Conservation (phyloP, 2,113 vertebrate species). For the Apus apus region DNA sequence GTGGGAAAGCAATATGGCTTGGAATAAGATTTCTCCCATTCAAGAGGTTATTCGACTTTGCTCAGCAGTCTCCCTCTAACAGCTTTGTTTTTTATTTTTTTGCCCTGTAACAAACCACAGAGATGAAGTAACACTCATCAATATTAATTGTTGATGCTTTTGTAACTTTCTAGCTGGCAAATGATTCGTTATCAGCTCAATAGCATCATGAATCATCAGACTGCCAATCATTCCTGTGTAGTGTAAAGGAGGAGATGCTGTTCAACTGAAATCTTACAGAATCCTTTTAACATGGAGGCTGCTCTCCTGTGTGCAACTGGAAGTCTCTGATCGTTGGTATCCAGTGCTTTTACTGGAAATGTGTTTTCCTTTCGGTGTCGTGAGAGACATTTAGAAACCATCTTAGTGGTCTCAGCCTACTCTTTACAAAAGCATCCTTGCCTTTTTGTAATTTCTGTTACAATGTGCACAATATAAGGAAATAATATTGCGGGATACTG, state of each 20-base stretch:
- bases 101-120: not conserved
- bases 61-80: not conserved
- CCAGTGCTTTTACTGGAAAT: not conserved
- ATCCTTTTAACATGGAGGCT: not conserved
- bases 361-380: not conserved
- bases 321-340: not conserved
- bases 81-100: not conserved
- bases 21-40: not conserved
- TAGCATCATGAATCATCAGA: not conserved
- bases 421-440: not conserved
- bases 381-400: not conserved
- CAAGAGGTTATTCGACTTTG: not conserved
- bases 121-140: not conserved
- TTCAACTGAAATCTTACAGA: not conserved
- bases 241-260: not conserved
- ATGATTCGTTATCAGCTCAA: constrained; percentile 14
- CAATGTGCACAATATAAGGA: not conserved
- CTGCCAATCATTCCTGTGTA: not conserved
- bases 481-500: not conserved
- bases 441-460: not conserved
- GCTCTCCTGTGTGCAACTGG: not conserved
- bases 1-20: not conserved
- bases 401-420: not conserved
- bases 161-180: not conserved
- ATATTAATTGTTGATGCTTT: not conserved